Conservation (phyloP, 2,797 vertebrate genomes). For the Potorous gilbertii region DNA sequence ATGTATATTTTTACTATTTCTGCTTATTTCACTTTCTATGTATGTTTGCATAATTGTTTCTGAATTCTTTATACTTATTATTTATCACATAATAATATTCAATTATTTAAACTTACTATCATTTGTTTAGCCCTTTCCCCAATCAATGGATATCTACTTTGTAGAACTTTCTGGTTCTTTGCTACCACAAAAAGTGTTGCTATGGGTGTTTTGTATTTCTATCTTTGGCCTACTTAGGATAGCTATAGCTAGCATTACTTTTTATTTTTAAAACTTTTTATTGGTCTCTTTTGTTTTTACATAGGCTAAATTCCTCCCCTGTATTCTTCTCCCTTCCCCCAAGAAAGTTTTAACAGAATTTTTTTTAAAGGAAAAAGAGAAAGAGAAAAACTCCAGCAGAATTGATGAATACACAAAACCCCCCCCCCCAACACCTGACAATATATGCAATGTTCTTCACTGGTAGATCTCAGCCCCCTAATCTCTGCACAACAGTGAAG, state of each 20-base stretch:
- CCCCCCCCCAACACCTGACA: too few relatives aligned
- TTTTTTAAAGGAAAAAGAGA: not conserved
- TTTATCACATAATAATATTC: not conserved
- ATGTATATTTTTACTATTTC: not conserved
- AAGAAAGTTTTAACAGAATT: not conserved
- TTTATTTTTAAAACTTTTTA: too few relatives aligned
- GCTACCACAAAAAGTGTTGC: not conserved
- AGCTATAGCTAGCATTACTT: not conserved
- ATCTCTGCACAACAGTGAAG: not conserved
- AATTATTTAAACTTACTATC: not conserved
- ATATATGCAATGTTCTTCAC: not conserved
- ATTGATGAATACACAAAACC: not conserved
- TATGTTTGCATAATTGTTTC: not conserved
- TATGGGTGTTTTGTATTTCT: not conserved
- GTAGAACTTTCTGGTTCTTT: not conserved
- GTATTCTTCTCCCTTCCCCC: not conserved
- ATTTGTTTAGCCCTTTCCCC: not conserved
- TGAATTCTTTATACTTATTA: not conserved
- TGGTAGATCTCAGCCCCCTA: not conserved
- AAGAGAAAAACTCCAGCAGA: not conserved
- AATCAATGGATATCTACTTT: not conserved
- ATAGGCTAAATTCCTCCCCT: not conserved
- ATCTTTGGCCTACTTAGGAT: not conserved
- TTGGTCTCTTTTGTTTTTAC: not conserved
- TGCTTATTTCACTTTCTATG: not conserved